phyloP scores from a whole-genome alignment of 2,888 invertebrate species.

The Plagiodera versicolora region DNA sequence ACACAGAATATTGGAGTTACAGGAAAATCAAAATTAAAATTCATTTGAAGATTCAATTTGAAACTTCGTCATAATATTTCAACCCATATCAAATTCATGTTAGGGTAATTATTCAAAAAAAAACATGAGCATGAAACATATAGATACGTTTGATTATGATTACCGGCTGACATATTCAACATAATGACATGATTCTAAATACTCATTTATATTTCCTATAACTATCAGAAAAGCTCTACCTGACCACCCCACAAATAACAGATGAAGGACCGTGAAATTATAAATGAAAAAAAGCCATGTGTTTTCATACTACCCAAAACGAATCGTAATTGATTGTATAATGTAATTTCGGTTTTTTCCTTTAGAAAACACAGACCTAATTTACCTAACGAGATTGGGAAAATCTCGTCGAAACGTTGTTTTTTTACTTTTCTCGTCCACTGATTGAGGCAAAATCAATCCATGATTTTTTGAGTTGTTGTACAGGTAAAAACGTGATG shows the following conservation, averaged over 20 bases:
- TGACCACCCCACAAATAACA: constrained; percentile 20
- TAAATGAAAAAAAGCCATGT: constrained; percentile 31
- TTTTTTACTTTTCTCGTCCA: not conserved
- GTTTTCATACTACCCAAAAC: constrained; percentile 33
- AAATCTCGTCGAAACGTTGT: not conserved
- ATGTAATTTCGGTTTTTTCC: constrained; percentile 19
- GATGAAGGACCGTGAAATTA: constrained; percentile 34
- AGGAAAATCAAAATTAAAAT: too few species aligned
- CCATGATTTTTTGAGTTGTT: not conserved
- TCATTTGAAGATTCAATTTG: too few species aligned
- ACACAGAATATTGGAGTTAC: too few species aligned
- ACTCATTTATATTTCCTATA: constrained; percentile 4
- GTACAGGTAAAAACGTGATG: not conserved
- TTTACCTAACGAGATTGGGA: constrained; percentile 5
- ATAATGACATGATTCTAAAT: not conserved
- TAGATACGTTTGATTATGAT: not conserved
- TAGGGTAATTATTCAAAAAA: too few species aligned
- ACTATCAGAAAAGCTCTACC: constrained; percentile 17
- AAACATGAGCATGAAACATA: not conserved
- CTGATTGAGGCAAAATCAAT: not conserved
- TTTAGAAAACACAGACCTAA: not conserved
- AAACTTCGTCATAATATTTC: too few species aligned
- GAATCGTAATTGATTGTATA: constrained; percentile 35
- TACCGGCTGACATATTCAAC: not conserved
- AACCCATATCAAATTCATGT: too few species aligned